These are phyloP conservation scores for Hexactinellida sp. DNA, from an alignment of 37 sponge, comb jelly and placozoan species.

Conservation along the genomic window DNA sequence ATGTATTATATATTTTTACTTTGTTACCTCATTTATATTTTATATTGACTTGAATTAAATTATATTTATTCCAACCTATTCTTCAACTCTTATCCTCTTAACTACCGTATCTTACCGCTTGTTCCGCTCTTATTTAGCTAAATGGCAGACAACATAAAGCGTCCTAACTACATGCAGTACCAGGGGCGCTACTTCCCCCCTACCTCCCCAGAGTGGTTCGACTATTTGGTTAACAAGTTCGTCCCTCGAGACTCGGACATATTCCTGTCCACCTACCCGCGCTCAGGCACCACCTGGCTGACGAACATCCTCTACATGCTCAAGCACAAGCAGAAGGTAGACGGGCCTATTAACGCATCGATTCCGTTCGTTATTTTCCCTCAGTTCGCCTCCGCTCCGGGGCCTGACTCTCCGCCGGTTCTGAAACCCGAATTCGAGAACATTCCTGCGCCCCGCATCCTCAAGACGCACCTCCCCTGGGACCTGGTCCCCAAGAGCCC, in stretches of 20 bases:
- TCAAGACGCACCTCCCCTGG: slow-evolving; percentile 48
- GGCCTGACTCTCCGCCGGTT: background rate
- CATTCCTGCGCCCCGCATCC: slow-evolving; percentile 30
- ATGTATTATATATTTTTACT: background rate
- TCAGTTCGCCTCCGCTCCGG: background rate
- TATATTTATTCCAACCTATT: background rate
- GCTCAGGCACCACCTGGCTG: slow-evolving; percentile 24
- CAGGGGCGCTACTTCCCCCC: slow-evolving; percentile 22
- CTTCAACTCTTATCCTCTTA: background rate
- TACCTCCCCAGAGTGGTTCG: background rate
- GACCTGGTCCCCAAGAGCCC: slow-evolving; percentile 22
- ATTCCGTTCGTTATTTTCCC: background rate
- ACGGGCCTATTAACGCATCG: background rate
- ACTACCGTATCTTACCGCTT: no score
- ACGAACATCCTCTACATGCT: slow-evolving; percentile 19
- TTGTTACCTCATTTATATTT: background rate
- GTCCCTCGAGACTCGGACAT: slow-evolving; percentile 5
- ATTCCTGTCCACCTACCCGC: slow-evolving; percentile 20
- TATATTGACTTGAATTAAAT: background rate
- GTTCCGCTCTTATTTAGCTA: background rate
- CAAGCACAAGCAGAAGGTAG: slow-evolving; percentile 8
- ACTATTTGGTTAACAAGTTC: background rate
- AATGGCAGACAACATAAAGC: background rate
- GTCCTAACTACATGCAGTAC: background rate
- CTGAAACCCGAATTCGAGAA: background rate